Evolutionary conservation across 2,888 invertebrate species (phyloP), one percentile per base, ranked within the genome.

Genomic region (Copidosoma aretas): DNA sequence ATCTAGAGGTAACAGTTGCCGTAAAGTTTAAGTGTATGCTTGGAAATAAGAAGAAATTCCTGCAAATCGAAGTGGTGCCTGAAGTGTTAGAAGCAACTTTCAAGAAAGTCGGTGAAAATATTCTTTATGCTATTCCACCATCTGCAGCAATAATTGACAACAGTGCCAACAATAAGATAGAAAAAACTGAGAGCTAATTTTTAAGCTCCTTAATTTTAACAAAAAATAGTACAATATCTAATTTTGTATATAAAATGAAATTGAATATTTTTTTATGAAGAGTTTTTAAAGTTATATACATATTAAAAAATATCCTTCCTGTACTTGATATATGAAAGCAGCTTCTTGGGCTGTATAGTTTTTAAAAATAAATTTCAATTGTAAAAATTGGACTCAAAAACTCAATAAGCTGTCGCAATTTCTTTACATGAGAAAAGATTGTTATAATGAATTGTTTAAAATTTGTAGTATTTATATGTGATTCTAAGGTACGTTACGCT

Each of bases 21-120:
- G 90, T 89, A 2, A 85, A 83, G 68, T 90, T 95, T 70, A 89
- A 91, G 74, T 95, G 95, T 82, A 93, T 91, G 79, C 86, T 97
- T 73, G 96, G 95, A 60, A 92, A 93, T 75, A 95, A 94, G 84
- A 86, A 89, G 52, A 86, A 88, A 71, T 82, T 86, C 43, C 84
- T 91, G 58, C 84, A 86, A 58, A 86, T 91, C 21, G 88, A 89
- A 79, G 87, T 88, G n/a, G 85, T 83, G 65, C 85, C 88, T 0
- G 87, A 87, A 56, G 83, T 86, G 4, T 80, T 81, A 49, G 79
- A 80, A 19, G 85, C 89, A 0, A 84, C 84, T 0, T 89, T 89
- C 77, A 85, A 82, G 70, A 86, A 85, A 76, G 86, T 86, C 60
- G 85, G 86, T 22, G 83, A 84, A 53, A 79, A 78, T 46, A 86